Conservation (phyloP, 2,888 invertebrate genomes). For the Oxystoma pomonae region DNA sequence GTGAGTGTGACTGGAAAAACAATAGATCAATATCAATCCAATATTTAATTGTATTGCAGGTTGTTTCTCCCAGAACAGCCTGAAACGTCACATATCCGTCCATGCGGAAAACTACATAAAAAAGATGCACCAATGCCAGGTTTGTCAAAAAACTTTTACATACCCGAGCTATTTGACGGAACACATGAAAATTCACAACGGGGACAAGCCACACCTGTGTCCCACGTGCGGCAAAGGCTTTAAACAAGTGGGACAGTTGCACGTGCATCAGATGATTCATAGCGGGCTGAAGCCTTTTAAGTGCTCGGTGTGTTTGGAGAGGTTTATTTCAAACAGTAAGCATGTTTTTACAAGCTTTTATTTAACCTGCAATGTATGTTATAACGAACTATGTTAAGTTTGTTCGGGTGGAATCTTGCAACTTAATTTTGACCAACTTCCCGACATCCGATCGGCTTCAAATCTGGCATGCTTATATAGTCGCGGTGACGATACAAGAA, state of each 20-base stretch:
- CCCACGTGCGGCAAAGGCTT: conserved; percentile 42
- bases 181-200: conserved; percentile 45
- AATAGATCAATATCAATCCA: no score
- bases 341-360: no score
- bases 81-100: conserved; percentile 40
- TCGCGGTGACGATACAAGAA: no score
- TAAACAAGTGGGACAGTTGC: conserved; percentile 40
- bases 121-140: conserved; percentile 37
- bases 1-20: no score
- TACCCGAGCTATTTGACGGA: conserved; percentile 40
- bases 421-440: no score
- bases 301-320: conserved; percentile 32
- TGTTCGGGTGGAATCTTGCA: no score
- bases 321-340: conserved; percentile 35
- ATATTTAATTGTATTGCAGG: no score
- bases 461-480: no score
- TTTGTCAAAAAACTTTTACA: conserved; percentile 39
- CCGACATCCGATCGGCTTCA: no score
- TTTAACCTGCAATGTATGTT: no score
- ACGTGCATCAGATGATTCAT: conserved; percentile 39
- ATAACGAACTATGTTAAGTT: no score
- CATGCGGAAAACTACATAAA: conserved; percentile 39
- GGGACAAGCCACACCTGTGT: conserved; percentile 42
- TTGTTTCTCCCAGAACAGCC: conserved; percentile 42
- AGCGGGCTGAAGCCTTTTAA: conserved; percentile 36